These are phyloP conservation scores for Calyptommatus sinebrachiatus DNA, from an alignment of 2,113 vertebrate species.

Conservation along the genomic window DNA sequence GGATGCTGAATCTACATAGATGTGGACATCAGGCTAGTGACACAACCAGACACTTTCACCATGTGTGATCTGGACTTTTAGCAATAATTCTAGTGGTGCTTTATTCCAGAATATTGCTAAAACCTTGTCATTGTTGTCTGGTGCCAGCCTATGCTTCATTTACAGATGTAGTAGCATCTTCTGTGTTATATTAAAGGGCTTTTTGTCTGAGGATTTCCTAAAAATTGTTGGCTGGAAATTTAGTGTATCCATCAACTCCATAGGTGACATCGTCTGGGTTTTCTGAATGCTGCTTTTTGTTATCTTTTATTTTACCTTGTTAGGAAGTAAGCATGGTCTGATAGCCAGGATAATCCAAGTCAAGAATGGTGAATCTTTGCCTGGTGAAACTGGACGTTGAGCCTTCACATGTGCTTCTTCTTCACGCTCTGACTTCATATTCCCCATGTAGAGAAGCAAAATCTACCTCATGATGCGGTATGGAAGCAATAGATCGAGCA, in stretches of 20 bases:
- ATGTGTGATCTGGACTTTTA: too few relatives aligned
- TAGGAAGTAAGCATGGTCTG: not conserved
- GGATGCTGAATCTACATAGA: not conserved
- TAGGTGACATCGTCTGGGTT: not conserved
- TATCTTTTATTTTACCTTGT: not conserved
- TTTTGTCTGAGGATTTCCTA: not conserved
- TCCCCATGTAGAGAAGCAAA: not conserved
- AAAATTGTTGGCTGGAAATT: not conserved
- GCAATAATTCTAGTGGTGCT: too few relatives aligned
- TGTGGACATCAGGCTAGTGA: not conserved
- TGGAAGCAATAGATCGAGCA: not conserved
- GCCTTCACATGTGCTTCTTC: not conserved
- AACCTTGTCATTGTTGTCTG: too few relatives aligned
- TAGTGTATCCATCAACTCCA: not conserved
- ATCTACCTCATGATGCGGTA: not conserved
- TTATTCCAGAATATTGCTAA: too few relatives aligned
- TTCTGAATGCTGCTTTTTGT: too few relatives aligned
- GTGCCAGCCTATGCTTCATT: too few relatives aligned
- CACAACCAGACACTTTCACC: too few relatives aligned
- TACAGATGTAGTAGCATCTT: not conserved
- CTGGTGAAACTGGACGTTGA: not conserved
- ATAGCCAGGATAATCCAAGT: not conserved
- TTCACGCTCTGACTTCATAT: not conserved
- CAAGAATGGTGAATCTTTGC: not conserved
- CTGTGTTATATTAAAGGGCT: not conserved